Conservation (phyloP, 2,888 invertebrate genomes). For the Sycophila texana region DNA sequence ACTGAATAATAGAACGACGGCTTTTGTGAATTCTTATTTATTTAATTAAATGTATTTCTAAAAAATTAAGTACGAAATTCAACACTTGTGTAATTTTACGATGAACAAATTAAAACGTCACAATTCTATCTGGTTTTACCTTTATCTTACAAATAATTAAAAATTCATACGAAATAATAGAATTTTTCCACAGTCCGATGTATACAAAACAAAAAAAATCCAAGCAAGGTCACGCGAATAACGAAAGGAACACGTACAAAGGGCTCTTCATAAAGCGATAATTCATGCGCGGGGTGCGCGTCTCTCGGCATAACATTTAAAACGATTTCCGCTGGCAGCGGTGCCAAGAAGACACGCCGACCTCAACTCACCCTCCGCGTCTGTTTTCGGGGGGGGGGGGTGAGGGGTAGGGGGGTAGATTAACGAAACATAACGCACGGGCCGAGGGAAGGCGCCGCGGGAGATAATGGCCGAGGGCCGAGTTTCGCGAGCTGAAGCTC, state of each 20-base stretch:
- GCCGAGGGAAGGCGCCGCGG: conserved; percentile 66
- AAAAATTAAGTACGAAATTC: too few species aligned
- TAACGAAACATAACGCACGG: conserved; percentile 74
- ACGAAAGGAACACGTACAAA: conserved; percentile 58
- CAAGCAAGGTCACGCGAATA: background rate
- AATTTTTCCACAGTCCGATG: too few species aligned
- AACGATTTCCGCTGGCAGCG: conserved; percentile 75
- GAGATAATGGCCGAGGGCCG: conserved; percentile 67
- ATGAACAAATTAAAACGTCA: too few species aligned
- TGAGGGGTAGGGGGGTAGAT: conserved; percentile 74
- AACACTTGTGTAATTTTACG: too few species aligned
- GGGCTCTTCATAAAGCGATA: conserved; percentile 74
- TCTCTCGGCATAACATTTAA: conserved; percentile 75
- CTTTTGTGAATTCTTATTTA: too few species aligned
- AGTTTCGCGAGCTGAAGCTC: conserved; percentile 67
- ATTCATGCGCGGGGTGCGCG: conserved; percentile 68
- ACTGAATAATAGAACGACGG: too few species aligned
- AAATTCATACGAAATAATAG: background rate
- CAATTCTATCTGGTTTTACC: too few species aligned
- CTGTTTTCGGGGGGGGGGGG: conserved; percentile 69
- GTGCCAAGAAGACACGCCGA: conserved; percentile 70
- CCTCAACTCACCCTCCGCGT: conserved; percentile 61
- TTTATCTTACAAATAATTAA: background rate
- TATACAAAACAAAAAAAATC: too few species aligned
- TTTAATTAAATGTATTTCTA: too few species aligned